Base-by-base conservation (phyloP, 2,797 vertebrate species). In the Acanthurus lineatus region DNA sequence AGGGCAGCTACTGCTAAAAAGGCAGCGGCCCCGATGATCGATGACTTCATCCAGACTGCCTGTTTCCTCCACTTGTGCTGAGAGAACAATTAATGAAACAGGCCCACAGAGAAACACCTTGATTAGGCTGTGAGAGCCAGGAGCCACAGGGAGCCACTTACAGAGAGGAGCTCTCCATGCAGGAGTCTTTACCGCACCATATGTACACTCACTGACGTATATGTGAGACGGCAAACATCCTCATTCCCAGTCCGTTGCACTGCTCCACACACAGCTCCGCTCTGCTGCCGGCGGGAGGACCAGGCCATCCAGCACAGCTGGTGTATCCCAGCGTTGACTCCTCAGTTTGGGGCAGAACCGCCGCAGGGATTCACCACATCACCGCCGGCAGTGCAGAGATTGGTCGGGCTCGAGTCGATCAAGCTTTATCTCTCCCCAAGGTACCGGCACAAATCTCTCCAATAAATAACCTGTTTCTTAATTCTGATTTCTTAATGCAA, bases 11-110 rank as follows among this genome's bases (percentile, higher is more conserved):
- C 89, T 80, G 72, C 94, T 94, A 93, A 94, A 94, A 93, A 93
- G 93, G 92, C 90, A 91, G 91, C 91, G 69, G 83, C 73, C 81
- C 28, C 81, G 87, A 94, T 94, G 95, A 95, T 95, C 91, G 93
- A 95, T 94, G 93, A 88, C 94, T 96, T 94, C 92, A 91, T 93
- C 92, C 91, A 89, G 93, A 90, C 92, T 86, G 87, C 93, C 89
- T 92, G 92, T 95, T 95, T 94, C 93, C 91, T 94, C 90, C 93
- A 95, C 93, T 92, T 95, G 95, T 92, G 92, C 92, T 91, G 91
- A 92, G 94, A 87, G 93, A 92, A 95, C 91, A 93, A 94, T 96
- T 95, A 95, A 93, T 93, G 93, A 93, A 95, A 95, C 92, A 88
- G 95, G 93, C 94, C 95, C 88, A 86, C 91, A 84, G 89, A 92